phyloP scores from a whole-genome alignment of 2,113 vertebrate species.

The Fulica atra region DNA sequence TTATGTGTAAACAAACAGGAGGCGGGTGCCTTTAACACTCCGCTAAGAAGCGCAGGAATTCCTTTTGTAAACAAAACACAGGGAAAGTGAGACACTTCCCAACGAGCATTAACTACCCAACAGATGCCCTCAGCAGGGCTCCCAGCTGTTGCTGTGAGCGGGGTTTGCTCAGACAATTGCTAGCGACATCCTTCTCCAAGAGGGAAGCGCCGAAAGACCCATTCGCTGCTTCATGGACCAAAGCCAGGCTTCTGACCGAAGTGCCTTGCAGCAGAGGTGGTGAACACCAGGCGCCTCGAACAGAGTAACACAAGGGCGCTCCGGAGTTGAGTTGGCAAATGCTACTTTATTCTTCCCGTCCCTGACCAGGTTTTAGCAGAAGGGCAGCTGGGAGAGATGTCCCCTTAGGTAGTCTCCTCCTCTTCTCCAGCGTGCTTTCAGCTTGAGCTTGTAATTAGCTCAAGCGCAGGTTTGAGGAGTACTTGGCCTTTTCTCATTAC shows the following conservation, averaged over 20 bases:
- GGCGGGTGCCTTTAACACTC: conserved; percentile 16
- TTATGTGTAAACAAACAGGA: conserved; percentile 61
- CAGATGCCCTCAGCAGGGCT: conserved; percentile 71
- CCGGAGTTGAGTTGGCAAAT: neutral
- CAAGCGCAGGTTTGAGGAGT: neutral
- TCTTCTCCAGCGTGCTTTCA: neutral
- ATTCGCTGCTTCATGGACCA: conserved; percentile 15
- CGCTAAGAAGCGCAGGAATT: conserved; percentile 43
- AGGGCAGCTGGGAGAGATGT: neutral
- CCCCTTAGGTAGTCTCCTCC: neutral
- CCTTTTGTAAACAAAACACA: conserved; percentile 61
- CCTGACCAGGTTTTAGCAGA: neutral
- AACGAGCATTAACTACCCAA: conserved; percentile 43
- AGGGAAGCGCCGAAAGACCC: conserved; percentile 10
- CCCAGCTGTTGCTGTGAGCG: conserved; percentile 43
- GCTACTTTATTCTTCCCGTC: neutral
- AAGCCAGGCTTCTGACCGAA: neutral
- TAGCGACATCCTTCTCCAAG: neutral
- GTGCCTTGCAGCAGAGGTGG: neutral
- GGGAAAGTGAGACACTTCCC: conserved; percentile 11
- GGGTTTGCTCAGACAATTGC: conserved; percentile 52
- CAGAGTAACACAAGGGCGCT: neutral
- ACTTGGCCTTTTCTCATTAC: neutral
- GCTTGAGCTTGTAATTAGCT: neutral
- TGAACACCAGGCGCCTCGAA: neutral